Evolutionary conservation across 2,113 vertebrate species (phyloP), one percentile per base, ranked within the genome.

Genomic region (Entelurus aequoreus): DNA sequence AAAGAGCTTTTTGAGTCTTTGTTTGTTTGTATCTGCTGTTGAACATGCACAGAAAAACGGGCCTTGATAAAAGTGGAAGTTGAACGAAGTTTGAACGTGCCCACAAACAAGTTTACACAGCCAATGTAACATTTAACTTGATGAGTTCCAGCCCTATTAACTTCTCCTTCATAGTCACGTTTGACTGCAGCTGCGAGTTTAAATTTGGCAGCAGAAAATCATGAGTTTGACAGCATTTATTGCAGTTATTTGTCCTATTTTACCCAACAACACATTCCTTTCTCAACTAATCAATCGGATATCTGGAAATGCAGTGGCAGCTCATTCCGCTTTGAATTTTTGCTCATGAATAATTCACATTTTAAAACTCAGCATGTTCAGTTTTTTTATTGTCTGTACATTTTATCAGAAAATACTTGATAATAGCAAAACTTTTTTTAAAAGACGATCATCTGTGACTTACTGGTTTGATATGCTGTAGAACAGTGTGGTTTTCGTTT

Each of bases 1-100:
- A 82, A 87, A 81, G 64, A 74, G 72, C 74, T 63, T 78, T 69
- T 78, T 69, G 74, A 73, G 76, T 83, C 82, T 71, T 79, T 85
- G 70, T 83, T 74, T 68, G 63, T 78, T 54, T 54, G 74, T 84
- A 86, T 82, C 79, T 74, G 55, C 69, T 74, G 62, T 81, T 77
- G 79, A 76, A 72, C 76, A 62, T 16, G 76, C n/a, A 57, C 50
- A 69, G 51, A 60, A 58, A 60, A 14, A 57, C 19, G 2, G 6
- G 10, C 55, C 6, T 40, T 40, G 55, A 40, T 21, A 11, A 69
- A 72, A 70, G 68, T 76, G 66, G 51, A 61, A 70, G 66, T 28
- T 19, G 16, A n/a, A n/a, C n/a, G n/a, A 21, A 13, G 40, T 21
- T 57, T 8, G 44, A 57, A 21, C 44, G 55, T 14, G n/a, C 6